Percentiles rank a stretch among this genome's conserved stretches.
phyloP scores from a whole-genome alignment of 2,888 invertebrate species.

The Amaurobius ferox region DNA sequence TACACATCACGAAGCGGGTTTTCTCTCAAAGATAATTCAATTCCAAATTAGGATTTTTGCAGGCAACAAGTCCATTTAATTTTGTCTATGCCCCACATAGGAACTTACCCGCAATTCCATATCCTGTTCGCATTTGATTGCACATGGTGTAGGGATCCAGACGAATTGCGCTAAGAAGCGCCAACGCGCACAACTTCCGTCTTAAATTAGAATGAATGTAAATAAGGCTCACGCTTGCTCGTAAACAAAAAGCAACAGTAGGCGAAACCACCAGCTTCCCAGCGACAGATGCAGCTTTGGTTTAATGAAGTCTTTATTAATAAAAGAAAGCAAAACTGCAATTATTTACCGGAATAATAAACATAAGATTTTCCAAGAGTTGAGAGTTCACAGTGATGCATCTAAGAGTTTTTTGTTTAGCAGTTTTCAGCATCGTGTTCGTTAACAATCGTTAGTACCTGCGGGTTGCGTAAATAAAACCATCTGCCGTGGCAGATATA shows the following conservation, averaged over 20 bases:
- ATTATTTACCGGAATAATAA: constrained; percentile 12
- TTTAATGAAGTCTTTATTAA: constrained; percentile 6
- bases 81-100: background rate
- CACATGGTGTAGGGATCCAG: background rate
- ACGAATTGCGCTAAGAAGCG: background rate
- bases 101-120: background rate
- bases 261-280: background rate
- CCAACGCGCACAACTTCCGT: background rate
- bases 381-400: background rate
- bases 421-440: background rate
- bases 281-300: background rate
- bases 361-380: background rate
- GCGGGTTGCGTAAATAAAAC: background rate
- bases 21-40: background rate
- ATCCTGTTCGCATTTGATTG: background rate
- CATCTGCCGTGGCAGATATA: background rate
- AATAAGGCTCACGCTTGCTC: background rate
- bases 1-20: background rate
- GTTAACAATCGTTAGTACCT: constrained; percentile 7
- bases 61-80: background rate
- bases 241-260: background rate
- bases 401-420: background rate
- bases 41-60: background rate
- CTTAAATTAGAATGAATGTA: background rate
- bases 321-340: background rate